phyloP scores from a whole-genome alignment of 2,113 vertebrate species.

The Calyptomena viridis region DNA sequence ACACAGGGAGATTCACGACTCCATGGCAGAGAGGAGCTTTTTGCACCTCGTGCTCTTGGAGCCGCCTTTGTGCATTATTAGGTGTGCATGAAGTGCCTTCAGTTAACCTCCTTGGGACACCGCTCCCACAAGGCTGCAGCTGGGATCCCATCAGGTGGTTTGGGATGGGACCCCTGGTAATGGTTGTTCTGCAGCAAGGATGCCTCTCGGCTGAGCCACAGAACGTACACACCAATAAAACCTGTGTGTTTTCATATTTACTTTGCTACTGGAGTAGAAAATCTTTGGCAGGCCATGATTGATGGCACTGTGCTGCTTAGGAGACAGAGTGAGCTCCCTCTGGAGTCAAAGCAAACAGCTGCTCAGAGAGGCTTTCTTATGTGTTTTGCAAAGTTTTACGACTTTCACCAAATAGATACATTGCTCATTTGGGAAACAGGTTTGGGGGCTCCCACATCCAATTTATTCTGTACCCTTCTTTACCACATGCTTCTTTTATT shows the following conservation, averaged over 20 bases:
- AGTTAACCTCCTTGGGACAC: not conserved
- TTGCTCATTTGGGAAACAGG: conserved; percentile 37
- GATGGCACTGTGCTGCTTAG: conserved; percentile 50
- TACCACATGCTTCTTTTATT: conserved; percentile 31
- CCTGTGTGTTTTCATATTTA: conserved; percentile 44
- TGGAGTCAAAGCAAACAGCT: conserved; percentile 56
- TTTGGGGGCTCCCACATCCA: conserved; percentile 56
- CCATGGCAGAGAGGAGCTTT: accelerated
- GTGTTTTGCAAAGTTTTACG: conserved; percentile 47
- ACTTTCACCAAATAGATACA: conserved; percentile 49
- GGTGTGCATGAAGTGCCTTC: accelerated
- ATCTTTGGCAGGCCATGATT: conserved; percentile 42
- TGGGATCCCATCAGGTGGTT: not conserved
- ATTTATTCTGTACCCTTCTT: conserved; percentile 43
- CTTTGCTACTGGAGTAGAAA: conserved; percentile 56
- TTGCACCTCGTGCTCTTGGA: accelerated
- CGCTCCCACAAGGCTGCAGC: not conserved
- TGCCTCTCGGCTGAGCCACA: not conserved
- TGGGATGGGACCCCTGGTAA: not conserved
- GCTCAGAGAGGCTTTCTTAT: conserved; percentile 34
- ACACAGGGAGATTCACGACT: not conserved
- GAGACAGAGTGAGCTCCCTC: conserved; percentile 37
- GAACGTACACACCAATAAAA: not conserved
- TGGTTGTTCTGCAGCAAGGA: not conserved
- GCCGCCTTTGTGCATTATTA: not conserved